Evolutionary conservation across 2,113 vertebrate genomes (phyloP), one percentile per base, ranked within the genome.

Genomic region (Charina bottae): DNA sequence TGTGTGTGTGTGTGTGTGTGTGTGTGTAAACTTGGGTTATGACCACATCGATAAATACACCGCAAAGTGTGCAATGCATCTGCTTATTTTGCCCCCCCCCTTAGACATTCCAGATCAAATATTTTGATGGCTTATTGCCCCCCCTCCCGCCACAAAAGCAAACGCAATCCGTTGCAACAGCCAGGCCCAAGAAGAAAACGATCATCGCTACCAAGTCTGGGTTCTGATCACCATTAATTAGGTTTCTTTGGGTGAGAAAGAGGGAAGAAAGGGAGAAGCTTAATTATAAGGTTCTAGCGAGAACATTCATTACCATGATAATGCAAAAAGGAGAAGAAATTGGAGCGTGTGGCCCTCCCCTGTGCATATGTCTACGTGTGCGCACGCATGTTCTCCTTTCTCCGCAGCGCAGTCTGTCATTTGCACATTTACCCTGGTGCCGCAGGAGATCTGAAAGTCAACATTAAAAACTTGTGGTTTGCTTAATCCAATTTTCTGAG

Each of bases 271-370:
- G 93, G 95, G 95, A 94, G 95, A 96, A 96, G 96, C 96, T 96
- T 97, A 97, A 97, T 97, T 97, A 97, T 96, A 96, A 96, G 95
- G 96, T 96, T 97, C 96, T 92, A 96, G 96, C 96, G 96, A 97
- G 97, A 97, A 97, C 96, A 97, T 96, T 97, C 96, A 97, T 97
- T 97, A 97, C 97, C 94, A 97, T 97, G 96, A 95, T 97, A 97
- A 97, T 97, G 95, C 94, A 93, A 94, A 95, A 95, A 93, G 15
- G 15, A 15, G 24, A 78, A 6, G 37, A 78, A 26, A 33, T 15
- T n/a, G 3, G 59, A 15, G 23, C 58, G 49, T 46, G 90, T 28
- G 26, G 28, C 58, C 83, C 19, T 62, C 78, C 26, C 96, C 95
- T 90, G 94, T 4, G 92, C 88, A 93, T 95, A 93, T 95, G 95